Base-by-base conservation (phyloP, 2,113 vertebrate genomes). In the Edolisoma coerulescens region DNA sequence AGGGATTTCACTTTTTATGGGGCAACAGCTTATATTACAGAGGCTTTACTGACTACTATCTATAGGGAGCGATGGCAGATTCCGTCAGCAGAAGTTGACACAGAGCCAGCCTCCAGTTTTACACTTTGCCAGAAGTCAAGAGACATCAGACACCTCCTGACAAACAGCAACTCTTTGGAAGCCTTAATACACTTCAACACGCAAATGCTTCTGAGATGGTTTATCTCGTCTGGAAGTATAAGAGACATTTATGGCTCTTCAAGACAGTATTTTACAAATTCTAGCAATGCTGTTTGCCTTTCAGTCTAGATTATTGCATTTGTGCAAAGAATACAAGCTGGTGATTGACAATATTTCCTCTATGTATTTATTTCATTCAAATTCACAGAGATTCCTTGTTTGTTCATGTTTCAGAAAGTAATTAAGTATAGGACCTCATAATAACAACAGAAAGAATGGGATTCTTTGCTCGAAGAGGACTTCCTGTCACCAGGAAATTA, bases 401-500 rank as follows among this genome's bases (percentile, higher is more conserved):
- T 95, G 69, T 84, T 64, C 53, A 37, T 6, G 12, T 68, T 13
- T 89, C 47, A 96, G 64, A 92, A 79, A 85, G 50, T 47, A 76
- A 85, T 77, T 77, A 65, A 75, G 23, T 47, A 61, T 6, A 53
- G 84, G 84, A 90, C 60, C 75, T 97, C 45, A 7, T 87, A 97
- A 96, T 85, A 97, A 96, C 85, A 96, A 93, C 84, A 95, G 91
- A 97, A 97, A 97, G 92, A 97, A 97, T 85, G 75, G 82, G 68
- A 90, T 96, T 92, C 87, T 96, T 97, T 95, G 90, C 96, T 94
- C 94, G 96, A 91, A 97, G 97, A 97, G 95, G 94, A 97, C 95
- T 97, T 98, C 95, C 97, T 49, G 49, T 90, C 86, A 96, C 52
- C 92, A 97, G 97, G 97, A 98, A 98, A 98, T 98, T 94, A 95